These are phyloP conservation scores for Sebastes oblongus DNA, from an alignment of 2,797 vertebrate species.

Conservation along the genomic window DNA sequence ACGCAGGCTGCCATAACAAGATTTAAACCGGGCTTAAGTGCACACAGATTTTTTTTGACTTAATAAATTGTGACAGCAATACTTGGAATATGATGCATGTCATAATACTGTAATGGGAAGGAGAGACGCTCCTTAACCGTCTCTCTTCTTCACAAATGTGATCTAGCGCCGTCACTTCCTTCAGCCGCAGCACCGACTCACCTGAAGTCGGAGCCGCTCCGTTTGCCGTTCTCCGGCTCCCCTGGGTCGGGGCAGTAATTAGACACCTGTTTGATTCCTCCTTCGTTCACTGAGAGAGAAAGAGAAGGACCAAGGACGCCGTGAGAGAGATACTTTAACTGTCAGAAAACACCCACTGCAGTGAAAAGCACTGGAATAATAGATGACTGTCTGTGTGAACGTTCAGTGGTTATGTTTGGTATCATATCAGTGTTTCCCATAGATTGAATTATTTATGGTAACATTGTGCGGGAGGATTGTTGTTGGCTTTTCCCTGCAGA, in stretches of 20 bases:
- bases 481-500: background rate
- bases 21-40: background rate
- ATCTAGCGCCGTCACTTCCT: background rate
- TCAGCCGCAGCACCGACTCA: conserved; percentile 63
- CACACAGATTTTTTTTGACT: background rate
- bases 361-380: conserved; percentile 28
- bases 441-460: background rate
- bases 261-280: conserved; percentile 90
- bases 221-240: conserved; percentile 92
- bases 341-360: conserved; percentile 40
- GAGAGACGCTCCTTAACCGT: background rate
- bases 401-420: background rate
- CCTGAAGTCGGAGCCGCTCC: conserved; percentile 92
- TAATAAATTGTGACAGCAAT: background rate
- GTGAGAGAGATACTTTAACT: conserved; percentile 47
- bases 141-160: background rate
- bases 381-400: conserved; percentile 1
- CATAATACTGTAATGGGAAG: background rate
- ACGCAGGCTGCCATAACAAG: background rate
- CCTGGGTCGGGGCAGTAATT: conserved; percentile 96
- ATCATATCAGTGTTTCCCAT: background rate
- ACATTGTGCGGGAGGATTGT: background rate
- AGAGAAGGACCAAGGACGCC: conserved; percentile 40
- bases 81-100: background rate
- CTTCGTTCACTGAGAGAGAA: conserved; percentile 89